These are phyloP conservation scores for Tribolium madens DNA, from an alignment of 1,140 invertebrate species.

Conservation along the genomic window DNA sequence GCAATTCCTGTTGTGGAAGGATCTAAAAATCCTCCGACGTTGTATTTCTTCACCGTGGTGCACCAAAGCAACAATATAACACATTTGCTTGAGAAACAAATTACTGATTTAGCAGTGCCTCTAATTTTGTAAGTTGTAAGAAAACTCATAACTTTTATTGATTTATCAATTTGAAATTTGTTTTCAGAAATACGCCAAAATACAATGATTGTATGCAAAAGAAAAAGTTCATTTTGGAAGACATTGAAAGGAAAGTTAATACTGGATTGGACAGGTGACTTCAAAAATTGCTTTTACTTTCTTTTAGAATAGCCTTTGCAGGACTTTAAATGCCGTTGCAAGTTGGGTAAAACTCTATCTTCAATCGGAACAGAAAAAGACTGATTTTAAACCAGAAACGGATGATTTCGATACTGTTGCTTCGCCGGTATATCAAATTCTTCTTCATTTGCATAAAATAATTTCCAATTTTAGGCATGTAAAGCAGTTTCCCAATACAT, in stretches of 20 bases:
- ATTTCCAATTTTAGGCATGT: conserved; percentile 79
- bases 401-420: conserved; percentile 81
- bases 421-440: conserved; percentile 70
- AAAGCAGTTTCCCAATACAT: conserved; percentile 88
- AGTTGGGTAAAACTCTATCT: conserved; percentile 93
- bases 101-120: conserved; percentile 89
- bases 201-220: conserved; percentile 89
- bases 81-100: conserved; percentile 96
- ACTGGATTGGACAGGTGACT: conserved; percentile 82
- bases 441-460: background rate
- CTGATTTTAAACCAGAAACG: conserved; percentile 95
- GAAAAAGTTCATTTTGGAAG: conserved; percentile 88
- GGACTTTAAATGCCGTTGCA: conserved; percentile 87
- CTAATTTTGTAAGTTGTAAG: conserved; percentile 79
- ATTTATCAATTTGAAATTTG: too few relatives aligned
- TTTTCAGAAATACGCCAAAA: conserved; percentile 83
- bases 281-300: background rate
- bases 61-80: conserved; percentile 96
- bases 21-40: conserved; percentile 78
- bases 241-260: conserved; percentile 93
- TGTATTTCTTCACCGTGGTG: conserved; percentile 95
- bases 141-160: background rate
- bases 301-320: conserved; percentile 55
- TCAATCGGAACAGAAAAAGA: conserved; percentile 94
- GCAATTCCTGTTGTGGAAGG: conserved; percentile 92